Conservation (phyloP, 2,888 invertebrate species). For the Malacosoma neustria region DNA sequence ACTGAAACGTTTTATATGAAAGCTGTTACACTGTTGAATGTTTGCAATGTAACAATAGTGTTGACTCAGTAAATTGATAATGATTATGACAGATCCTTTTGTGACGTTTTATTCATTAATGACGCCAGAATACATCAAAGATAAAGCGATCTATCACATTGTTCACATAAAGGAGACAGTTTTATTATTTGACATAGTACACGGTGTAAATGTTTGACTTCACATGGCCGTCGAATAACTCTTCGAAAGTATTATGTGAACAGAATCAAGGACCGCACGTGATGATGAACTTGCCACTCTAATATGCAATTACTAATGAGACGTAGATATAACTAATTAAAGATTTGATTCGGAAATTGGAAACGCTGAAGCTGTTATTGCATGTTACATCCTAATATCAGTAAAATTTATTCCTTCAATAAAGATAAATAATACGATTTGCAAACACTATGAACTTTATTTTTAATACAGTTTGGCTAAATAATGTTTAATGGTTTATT, state of each 20-base stretch:
- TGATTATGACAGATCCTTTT: slow-evolving; percentile 10
- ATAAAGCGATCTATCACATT: slow-evolving; percentile 46
- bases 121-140: slow-evolving; percentile 20
- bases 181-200: slow-evolving; percentile 50
- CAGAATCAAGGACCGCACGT: slow-evolving; percentile 20
- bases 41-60: neutral
- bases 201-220: slow-evolving; percentile 12
- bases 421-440: too few species aligned
- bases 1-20: neutral
- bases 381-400: slow-evolving; percentile 3
- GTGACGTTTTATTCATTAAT: slow-evolving; percentile 15
- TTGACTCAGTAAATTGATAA: slow-evolving; percentile 1
- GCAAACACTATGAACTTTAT: neutral
- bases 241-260: slow-evolving; percentile 23
- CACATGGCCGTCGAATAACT: neutral
- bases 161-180: slow-evolving; percentile 45
- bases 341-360: neutral
- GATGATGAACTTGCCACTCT: slow-evolving; percentile 6
- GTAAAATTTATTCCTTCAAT: neutral
- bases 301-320: neutral
- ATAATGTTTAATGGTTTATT: slow-evolving; percentile 64
- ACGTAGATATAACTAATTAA: slow-evolving; percentile 1
- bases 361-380: slow-evolving; percentile 5
- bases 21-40: neutral
- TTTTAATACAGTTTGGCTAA: slow-evolving; percentile 36